phyloP scores from a whole-genome alignment of 2,797 vertebrate genomes.

The Myotis vivesi region DNA sequence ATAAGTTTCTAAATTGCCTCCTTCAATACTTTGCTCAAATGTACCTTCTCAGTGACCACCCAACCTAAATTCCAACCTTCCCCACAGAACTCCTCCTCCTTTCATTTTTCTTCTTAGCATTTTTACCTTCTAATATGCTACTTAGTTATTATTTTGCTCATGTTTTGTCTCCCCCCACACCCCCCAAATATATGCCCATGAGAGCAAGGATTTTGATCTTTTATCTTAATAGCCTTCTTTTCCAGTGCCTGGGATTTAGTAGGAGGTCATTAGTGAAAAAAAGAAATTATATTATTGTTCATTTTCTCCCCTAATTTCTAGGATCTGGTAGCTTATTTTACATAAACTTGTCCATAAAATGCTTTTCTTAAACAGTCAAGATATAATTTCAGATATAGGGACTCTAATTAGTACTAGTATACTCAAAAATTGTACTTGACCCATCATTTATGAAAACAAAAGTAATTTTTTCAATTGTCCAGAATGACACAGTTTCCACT shows the following conservation, averaged over 20 bases:
- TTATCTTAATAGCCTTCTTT: not conserved
- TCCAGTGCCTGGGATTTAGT: not conserved
- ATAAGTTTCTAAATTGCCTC: not conserved
- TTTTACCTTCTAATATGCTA: not conserved
- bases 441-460: slow-evolving; percentile 20
- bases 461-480: not conserved
- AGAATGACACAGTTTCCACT: not conserved
- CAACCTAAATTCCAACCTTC: not conserved
- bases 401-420: slow-evolving; percentile 41
- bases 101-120: not conserved
- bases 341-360: not conserved
- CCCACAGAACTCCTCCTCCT: not conserved
- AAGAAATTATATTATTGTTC: not conserved
- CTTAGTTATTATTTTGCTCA: not conserved
- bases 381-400: not conserved
- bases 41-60: not conserved
- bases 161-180: not conserved
- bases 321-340: not conserved
- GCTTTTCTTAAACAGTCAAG: not conserved
- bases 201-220: not conserved
- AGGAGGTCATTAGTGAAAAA: not conserved
- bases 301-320: not conserved
- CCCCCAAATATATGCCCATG: not conserved
- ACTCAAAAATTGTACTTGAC: not conserved
- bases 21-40: not conserved